phyloP scores from a whole-genome alignment of 2,888 invertebrate species.

The Flexamia atlantica region DNA sequence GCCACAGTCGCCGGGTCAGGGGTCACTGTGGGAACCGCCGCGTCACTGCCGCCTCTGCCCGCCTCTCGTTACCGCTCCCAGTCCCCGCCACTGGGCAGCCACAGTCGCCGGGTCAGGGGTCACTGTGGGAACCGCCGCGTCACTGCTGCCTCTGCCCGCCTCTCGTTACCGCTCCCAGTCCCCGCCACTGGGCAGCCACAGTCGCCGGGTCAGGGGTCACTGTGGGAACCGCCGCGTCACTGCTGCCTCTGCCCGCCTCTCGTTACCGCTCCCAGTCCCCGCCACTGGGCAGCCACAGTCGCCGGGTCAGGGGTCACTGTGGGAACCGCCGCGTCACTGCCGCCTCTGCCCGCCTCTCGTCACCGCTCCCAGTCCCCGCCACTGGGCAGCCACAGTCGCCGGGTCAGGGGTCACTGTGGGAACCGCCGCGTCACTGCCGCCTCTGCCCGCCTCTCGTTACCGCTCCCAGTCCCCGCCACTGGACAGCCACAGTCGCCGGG shows the following conservation, averaged over 20 bases:
- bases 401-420: slow-evolving; percentile 8
- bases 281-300: slow-evolving; percentile 9
- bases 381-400: background rate
- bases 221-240: slow-evolving; percentile 13
- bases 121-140: slow-evolving; percentile 6
- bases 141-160: background rate
- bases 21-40: slow-evolving; percentile 18
- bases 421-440: background rate
- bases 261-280: too few relatives aligned
- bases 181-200: slow-evolving; percentile 13
- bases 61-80: too few relatives aligned
- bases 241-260: background rate
- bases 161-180: too few relatives aligned
- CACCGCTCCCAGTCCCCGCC: too few relatives aligned
- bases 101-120: background rate
- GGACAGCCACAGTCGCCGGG: background rate
- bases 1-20: background rate
- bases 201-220: background rate
- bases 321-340: background rate
- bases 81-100: slow-evolving; percentile 10
- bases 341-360: background rate
- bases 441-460: background rate
- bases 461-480: too few relatives aligned
- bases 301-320: background rate
- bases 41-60: background rate